phyloP scores from a whole-genome alignment of 1,140 invertebrate genomes.

The Papilio xuthus region DNA sequence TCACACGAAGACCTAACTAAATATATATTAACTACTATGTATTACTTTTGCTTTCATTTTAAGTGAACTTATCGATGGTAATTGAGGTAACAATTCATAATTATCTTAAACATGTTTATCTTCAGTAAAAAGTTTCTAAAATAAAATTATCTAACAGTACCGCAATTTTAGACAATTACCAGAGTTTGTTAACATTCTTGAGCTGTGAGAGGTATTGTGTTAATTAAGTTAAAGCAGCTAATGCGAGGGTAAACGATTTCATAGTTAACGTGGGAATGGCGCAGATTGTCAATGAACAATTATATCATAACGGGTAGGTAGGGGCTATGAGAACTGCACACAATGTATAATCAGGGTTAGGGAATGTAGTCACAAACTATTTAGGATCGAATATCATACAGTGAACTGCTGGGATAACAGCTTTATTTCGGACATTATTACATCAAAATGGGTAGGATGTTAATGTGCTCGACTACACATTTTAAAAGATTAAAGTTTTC shows the following conservation, averaged over 20 bases:
- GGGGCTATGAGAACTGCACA: slow-evolving; percentile 16
- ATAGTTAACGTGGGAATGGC: slow-evolving; percentile 1
- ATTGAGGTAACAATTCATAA: no score
- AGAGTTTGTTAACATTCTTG: slow-evolving; percentile 8
- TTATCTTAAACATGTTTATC: not conserved
- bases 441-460: not conserved
- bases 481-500: no score
- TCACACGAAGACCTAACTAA: no score
- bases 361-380: not conserved
- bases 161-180: not conserved
- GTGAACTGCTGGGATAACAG: not conserved
- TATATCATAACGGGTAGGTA: slow-evolving; percentile 22
- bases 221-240: slow-evolving; percentile 1
- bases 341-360: not conserved
- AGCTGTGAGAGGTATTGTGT: not conserved
- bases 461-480: not conserved
- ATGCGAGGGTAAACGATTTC: not conserved
- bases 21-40: no score
- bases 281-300: not conserved
- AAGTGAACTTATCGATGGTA: not conserved
- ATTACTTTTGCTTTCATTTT: not conserved
- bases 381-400: not conserved
- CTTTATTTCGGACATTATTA: not conserved
- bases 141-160: not conserved
- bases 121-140: not conserved